phyloP scores from a whole-genome alignment of 2,797 vertebrate species.

The Acanthis flammea region DNA sequence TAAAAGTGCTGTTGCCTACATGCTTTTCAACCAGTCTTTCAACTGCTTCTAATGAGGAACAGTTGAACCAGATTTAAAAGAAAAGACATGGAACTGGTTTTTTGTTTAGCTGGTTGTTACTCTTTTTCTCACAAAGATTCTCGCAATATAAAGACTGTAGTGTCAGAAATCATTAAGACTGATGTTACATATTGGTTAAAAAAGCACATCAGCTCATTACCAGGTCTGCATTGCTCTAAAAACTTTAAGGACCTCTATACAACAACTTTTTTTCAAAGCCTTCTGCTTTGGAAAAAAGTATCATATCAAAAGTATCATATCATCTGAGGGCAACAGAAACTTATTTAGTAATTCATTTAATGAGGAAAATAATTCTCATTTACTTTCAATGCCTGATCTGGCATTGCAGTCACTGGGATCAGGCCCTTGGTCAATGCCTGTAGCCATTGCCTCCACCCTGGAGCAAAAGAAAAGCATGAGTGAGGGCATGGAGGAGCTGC shows the following conservation, averaged over 20 bases:
- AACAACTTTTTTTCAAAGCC: neutral
- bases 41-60: neutral
- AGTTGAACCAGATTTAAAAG: neutral
- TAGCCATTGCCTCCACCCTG: neutral
- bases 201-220: neutral
- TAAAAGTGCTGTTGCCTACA: neutral
- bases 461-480: neutral
- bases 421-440: slow-evolving; percentile 46
- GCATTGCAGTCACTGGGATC: slow-evolving; percentile 24
- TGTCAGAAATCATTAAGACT: neutral
- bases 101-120: neutral
- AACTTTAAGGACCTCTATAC: neutral
- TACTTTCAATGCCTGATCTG: neutral
- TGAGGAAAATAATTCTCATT: slow-evolving; percentile 44
- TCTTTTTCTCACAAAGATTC: neutral
- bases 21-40: neutral
- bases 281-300: neutral
- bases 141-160: neutral
- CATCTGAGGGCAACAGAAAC: neutral
- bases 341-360: slow-evolving; percentile 52
- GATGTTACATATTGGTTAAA: neutral
- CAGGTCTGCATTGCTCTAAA: neutral
- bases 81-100: neutral
- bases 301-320: neutral
- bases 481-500: slow-evolving; percentile 58